phyloP scores from a whole-genome alignment of 2,113 vertebrate species.

The Gambusia affinis region DNA sequence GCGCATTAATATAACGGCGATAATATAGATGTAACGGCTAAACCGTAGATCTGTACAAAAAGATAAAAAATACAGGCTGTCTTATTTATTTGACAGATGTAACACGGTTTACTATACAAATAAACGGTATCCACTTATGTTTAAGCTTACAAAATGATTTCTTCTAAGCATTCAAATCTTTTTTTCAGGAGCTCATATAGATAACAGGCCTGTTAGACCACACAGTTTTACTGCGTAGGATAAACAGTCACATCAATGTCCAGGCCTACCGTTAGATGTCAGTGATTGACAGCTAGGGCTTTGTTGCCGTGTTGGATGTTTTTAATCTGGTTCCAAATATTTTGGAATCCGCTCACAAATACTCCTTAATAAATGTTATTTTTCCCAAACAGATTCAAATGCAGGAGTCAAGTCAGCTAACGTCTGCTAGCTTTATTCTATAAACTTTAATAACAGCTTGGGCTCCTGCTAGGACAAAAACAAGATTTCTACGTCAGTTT shows the following conservation, averaged over 20 bases:
- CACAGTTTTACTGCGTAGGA: conserved; percentile 29
- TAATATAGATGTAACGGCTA: background rate
- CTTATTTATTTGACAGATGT: background rate
- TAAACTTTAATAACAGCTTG: background rate
- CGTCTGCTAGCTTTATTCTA: conserved; percentile 25
- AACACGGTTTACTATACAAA: background rate
- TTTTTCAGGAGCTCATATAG: background rate
- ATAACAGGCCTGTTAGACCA: background rate
- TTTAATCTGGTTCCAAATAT: conserved; percentile 3
- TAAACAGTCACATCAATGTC: conserved; percentile 21
- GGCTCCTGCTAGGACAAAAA: background rate
- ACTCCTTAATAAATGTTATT: background rate
- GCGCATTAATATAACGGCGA: background rate
- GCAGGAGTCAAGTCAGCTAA: background rate
- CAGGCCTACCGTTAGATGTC: conserved; percentile 61
- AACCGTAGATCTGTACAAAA: too few species aligned
- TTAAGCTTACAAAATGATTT: background rate
- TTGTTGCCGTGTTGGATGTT: conserved; percentile 32
- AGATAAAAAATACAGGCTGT: background rate
- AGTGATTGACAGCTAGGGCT: conserved; percentile 54
- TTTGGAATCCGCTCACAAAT: too few species aligned
- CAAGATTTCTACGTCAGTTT: background rate
- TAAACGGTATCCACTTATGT: too few species aligned
- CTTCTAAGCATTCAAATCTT: background rate
- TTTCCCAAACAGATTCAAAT: background rate